Percentiles rank a stretch among this genome's conserved stretches.
Evolutionary conservation across 1,140 invertebrate genomes (phyloP).

Genomic region (Steinernema khuongi): DNA sequence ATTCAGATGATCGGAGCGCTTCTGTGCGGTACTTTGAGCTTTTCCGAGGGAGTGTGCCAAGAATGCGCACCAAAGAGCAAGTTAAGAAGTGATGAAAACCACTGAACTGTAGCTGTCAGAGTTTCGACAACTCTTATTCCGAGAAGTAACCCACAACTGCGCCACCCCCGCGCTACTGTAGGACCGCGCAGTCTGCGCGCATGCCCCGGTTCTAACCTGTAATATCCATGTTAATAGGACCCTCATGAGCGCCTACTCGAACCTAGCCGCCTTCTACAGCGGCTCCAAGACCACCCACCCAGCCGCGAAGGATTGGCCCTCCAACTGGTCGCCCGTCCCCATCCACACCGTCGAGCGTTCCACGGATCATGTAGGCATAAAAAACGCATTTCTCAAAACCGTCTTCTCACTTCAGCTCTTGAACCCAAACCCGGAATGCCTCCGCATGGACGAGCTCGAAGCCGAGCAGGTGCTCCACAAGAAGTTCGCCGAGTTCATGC

Average conservation of each 20-base stretch:
- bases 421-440: background rate
- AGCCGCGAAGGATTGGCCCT: slow-evolving; percentile 8
- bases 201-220: too few species aligned
- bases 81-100: too few species aligned
- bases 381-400: slow-evolving; percentile 9
- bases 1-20: too few species aligned
- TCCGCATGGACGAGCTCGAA: slow-evolving; percentile 24
- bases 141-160: too few species aligned
- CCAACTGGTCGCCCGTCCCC: slow-evolving; percentile 21
- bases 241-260: slow-evolving; percentile 20
- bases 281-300: slow-evolving; percentile 23
- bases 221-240: too few species aligned
- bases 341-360: slow-evolving; percentile 24
- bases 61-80: too few species aligned
- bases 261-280: slow-evolving; percentile 23
- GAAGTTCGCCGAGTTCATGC: slow-evolving; percentile 23
- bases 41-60: too few species aligned
- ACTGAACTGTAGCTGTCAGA: too few species aligned
- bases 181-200: too few species aligned
- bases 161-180: too few species aligned
- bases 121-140: too few species aligned
- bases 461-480: slow-evolving; percentile 19
- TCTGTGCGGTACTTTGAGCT: too few species aligned
- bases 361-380: slow-evolving; percentile 21
- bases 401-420: slow-evolving; percentile 21